Percentiles rank a stretch among this genome's conserved stretches.
Conservation (phyloP, 2,888 invertebrate genomes). For the Griposia aprilina region DNA sequence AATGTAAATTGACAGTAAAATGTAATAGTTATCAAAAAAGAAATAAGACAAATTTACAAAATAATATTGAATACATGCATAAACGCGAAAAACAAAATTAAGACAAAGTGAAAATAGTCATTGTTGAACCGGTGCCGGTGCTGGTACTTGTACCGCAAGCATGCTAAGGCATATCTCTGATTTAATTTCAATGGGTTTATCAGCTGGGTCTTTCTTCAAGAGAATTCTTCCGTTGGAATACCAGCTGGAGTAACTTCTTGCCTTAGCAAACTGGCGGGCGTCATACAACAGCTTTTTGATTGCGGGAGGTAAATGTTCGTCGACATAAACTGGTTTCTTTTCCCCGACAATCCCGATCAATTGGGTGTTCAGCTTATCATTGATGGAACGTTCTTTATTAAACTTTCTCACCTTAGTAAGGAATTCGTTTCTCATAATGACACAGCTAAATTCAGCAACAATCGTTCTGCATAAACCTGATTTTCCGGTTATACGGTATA, state of each 20-base stretch:
- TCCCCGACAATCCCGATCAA: too few relatives aligned
- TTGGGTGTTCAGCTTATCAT: too few relatives aligned
- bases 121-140: background rate
- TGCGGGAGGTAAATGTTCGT: too few relatives aligned
- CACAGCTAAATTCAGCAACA: too few relatives aligned
- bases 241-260: background rate
- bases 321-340: too few relatives aligned
- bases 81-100: background rate
- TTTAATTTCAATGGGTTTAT: conserved; percentile 2
- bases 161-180: background rate
- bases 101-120: background rate
- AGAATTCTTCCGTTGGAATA: conserved; percentile 7
- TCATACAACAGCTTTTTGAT: background rate
- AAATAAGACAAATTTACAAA: background rate
- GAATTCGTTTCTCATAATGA: too few relatives aligned
- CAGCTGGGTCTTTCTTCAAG: background rate
- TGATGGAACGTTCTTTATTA: too few relatives aligned
- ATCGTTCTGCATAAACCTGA: too few relatives aligned
- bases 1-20: background rate
- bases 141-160: background rate
- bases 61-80: background rate
- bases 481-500: too few relatives aligned
- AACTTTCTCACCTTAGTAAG: too few relatives aligned
- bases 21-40: background rate
- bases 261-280: conserved; percentile 2